Percentiles rank a stretch among this genome's conserved stretches.
Conservation (phyloP, 53 echinoderm and acorn worm species). For the Crossaster papposus region DNA sequence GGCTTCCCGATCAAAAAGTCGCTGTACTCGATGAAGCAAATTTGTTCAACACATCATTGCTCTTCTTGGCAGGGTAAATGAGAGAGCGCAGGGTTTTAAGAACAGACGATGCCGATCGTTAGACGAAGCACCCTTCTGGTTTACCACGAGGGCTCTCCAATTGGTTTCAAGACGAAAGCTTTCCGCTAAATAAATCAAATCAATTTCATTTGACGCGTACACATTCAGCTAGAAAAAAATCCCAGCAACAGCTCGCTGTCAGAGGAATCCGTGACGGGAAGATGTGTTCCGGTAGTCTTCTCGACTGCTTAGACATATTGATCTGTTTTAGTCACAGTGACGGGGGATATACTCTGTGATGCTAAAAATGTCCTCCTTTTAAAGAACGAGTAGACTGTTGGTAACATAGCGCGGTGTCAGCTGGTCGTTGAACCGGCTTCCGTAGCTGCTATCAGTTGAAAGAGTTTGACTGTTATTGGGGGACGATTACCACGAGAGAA, state of each 20-base stretch:
- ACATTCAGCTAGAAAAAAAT: neutral
- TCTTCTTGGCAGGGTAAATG: neutral
- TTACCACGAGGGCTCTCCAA: neutral
- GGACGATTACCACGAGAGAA: neutral
- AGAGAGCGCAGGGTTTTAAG: neutral
- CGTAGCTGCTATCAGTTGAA: neutral
- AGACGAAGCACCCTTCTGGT: constrained; percentile 1
- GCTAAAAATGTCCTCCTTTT: neutral
- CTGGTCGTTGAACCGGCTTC: neutral
- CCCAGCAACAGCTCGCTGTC: neutral
- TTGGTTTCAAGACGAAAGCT: constrained; percentile 9
- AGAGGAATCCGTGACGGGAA: neutral
- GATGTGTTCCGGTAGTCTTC: neutral
- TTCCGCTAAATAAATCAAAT: neutral
- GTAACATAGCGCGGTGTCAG: neutral
- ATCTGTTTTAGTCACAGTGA: neutral
- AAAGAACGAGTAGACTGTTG: neutral
- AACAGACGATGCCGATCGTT: neutral
- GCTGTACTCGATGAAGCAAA: neutral
- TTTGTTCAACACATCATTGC: neutral
- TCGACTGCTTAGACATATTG: neutral
- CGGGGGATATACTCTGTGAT: neutral
- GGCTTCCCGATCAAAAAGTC: neutral
- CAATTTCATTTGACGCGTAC: neutral
- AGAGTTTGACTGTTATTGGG: neutral